phyloP scores from a whole-genome alignment of 2,113 vertebrate species.

The Okapia johnstoni region DNA sequence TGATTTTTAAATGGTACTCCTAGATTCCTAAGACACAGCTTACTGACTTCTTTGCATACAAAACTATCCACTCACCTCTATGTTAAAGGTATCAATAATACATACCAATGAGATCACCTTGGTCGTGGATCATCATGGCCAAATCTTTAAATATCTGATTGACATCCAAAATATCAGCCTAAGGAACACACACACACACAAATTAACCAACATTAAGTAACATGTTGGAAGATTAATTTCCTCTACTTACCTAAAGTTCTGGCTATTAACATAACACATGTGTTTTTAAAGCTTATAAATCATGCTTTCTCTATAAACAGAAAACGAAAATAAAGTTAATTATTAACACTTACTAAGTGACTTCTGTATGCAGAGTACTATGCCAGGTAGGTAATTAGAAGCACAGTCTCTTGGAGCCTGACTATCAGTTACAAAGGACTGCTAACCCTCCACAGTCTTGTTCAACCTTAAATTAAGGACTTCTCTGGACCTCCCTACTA shows the following conservation, averaged over 20 bases:
- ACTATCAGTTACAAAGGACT: neutral
- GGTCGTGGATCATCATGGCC: slow-evolving; percentile 98
- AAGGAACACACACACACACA: slow-evolving; percentile 67
- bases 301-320: neutral
- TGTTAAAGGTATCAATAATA: slow-evolving; percentile 43
- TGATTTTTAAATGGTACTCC: slow-evolving; percentile 3
- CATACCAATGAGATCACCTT: slow-evolving; percentile 97
- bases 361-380: neutral
- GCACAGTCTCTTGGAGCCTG: neutral
- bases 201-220: slow-evolving; percentile 31
- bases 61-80: slow-evolving; percentile 29
- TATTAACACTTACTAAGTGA: neutral
- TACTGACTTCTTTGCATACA: neutral
- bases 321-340: neutral
- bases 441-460: neutral
- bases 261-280: neutral
- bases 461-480: neutral
- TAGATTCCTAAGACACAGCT: neutral
- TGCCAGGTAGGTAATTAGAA: neutral
- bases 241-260: neutral
- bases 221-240: slow-evolving; percentile 26
- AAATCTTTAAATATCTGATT: slow-evolving; percentile 99
- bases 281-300: slow-evolving; percentile 10
- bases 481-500: neutral
- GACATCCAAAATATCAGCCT: slow-evolving; percentile 98